Conservation (phyloP, 2,888 invertebrate genomes). For the Caenorhabditis plicata region DNA sequence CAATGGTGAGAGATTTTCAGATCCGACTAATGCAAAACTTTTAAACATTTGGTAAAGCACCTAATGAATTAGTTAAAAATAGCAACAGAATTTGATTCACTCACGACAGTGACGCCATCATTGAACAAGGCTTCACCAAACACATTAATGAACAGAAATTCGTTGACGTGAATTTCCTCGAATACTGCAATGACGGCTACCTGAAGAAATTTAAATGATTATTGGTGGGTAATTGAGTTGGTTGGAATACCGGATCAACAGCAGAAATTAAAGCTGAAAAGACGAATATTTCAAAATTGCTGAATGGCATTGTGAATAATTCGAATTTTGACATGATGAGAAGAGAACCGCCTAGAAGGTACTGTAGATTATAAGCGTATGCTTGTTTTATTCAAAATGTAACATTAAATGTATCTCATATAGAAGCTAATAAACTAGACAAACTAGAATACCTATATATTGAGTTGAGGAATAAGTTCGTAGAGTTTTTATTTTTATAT, state of each 20-base stretch:
- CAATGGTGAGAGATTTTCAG: constrained; percentile 38
- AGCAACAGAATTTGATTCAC: too few species aligned
- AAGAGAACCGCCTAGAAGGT: constrained; percentile 37
- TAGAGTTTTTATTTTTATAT: too few species aligned
- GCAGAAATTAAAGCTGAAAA: constrained; percentile 50
- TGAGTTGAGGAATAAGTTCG: too few species aligned
- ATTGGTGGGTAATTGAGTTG: too few species aligned
- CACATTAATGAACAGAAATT: constrained; percentile 94
- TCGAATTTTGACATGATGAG: constrained; percentile 30
- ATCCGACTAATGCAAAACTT: constrained; percentile 54
- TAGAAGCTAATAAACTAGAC: too few species aligned
- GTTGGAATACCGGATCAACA: constrained; percentile 53
- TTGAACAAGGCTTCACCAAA: constrained; percentile 96
- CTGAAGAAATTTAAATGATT: too few species aligned
- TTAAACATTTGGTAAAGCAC: constrained; percentile 57
- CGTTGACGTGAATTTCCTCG: constrained; percentile 79
- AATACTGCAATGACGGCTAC: constrained; percentile 51
- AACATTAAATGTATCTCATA: too few species aligned
- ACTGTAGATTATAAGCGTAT: too few species aligned
- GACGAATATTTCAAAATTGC: constrained; percentile 46
- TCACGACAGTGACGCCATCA: constrained; percentile 89
- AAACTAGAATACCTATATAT: too few species aligned
- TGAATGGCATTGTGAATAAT: constrained; percentile 40
- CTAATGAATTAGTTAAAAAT: constrained; percentile 15
- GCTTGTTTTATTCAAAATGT: too few species aligned